Evolutionary conservation across 2,113 vertebrate genomes (phyloP).

Genomic region (Phrynocephalus versicolor): DNA sequence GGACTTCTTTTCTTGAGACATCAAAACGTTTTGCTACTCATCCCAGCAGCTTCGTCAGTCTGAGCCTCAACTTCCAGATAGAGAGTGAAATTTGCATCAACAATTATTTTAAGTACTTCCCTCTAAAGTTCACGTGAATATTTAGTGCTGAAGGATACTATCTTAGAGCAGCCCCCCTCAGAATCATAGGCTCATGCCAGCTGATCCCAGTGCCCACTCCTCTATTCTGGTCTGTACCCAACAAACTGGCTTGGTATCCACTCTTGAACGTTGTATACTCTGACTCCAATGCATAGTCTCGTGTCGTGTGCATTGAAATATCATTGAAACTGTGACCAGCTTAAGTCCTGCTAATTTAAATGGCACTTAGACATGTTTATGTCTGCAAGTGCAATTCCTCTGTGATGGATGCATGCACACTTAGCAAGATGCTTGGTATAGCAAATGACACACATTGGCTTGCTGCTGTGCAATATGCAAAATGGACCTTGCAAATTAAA

Average conservation of each 20-base stretch:
- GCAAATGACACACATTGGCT: background rate
- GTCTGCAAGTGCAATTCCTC: background rate
- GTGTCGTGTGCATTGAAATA: background rate
- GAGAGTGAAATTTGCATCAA: no score
- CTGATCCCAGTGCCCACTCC: no score
- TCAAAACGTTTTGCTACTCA: no score
- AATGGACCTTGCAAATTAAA: background rate
- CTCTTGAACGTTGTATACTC: background rate
- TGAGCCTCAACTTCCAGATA: no score
- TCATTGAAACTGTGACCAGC: background rate
- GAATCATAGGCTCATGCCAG: no score
- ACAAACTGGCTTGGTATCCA: background rate
- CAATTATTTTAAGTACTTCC: no score
- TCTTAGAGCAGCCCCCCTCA: no score
- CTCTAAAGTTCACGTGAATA: no score
- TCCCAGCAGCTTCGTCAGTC: no score
- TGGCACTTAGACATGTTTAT: background rate
- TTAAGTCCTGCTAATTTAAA: background rate
- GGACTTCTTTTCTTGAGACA: no score
- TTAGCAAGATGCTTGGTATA: background rate
- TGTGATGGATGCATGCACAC: background rate
- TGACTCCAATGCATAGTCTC: background rate
- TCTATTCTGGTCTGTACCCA: background rate
- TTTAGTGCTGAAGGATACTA: no score
- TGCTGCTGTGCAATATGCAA: background rate